Evolutionary conservation across 2,888 invertebrate genomes (phyloP), one percentile per base, ranked within the genome.

Genomic region (Nomada ferruginata): DNA sequence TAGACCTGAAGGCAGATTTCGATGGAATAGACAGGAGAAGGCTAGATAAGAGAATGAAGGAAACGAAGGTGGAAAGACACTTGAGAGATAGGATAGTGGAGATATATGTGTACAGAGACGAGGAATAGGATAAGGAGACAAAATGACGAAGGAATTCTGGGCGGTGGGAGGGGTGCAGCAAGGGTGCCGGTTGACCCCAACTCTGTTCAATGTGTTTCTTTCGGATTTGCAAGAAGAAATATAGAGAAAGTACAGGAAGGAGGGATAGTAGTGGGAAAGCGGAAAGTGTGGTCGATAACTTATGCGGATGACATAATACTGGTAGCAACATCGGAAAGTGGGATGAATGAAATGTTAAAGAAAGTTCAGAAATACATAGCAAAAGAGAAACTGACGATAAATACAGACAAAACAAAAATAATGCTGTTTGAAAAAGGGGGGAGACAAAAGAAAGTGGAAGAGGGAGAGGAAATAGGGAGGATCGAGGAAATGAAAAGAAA

Each of bases 351-450:
- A 5, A 59, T 75, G 66, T 0, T 75, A n/a, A 60, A 23, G 1
- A 29, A 59, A n/a, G 20, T 74, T 2, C 44, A 3, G 42, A 69
- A 5, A 26, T 69, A 63, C 20, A 0, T 70, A 13, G 36, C n/a
- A 2, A 55, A 26, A 47, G 64, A 57, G n/a, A 18, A 9, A 1
- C 5, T 57, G 18, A 13, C 2, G 1, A 29, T 70, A 59, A 29
- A 29, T 29, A 29, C 29, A 29, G 29, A 29, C 29, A 7, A 29
- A 29, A 36, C 36, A 36, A 36, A 76, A 0, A n/a, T 70, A 18
- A 3, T 70, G 42, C 42, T 70, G 11, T 76, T 71, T 3, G 66
- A 77, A 7, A 53, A 15, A 9, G 50, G 63, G 13, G 13, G 23
- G 15, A 23, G 47, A 57, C 44, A 20, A 11, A 20, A 61, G 52